A percentile compares a stretch with the other conserved stretches of the same genome.
These are phyloP conservation scores for Hermodice carunculata DNA, from an alignment of 2,888 invertebrate species.

Conservation along the genomic window DNA sequence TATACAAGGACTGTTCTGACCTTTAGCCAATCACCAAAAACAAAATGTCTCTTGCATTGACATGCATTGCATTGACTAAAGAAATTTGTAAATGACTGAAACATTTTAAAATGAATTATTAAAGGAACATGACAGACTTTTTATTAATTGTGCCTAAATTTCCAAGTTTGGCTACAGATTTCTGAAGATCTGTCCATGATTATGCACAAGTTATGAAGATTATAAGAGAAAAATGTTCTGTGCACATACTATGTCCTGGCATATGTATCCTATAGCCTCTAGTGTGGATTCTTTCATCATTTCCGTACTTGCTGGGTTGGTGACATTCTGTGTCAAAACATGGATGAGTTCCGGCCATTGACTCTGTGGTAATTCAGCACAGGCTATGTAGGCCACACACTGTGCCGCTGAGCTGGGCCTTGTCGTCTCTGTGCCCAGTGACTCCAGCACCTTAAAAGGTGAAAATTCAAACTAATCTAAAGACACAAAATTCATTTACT, in stretches of 20 bases:
- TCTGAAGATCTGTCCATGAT: too few species aligned
- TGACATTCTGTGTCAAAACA: conserved; percentile 90
- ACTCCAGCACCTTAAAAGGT: conserved; percentile 93
- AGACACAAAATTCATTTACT: too few species aligned
- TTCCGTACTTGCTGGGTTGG: conserved; percentile 84
- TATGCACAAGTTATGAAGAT: not conserved
- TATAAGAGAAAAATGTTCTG: not conserved
- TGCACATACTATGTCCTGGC: conserved; percentile 89
- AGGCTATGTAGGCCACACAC: conserved; percentile 98
- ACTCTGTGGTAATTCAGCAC: conserved; percentile 91
- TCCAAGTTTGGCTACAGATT: too few species aligned
- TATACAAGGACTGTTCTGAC: too few species aligned
- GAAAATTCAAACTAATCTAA: too few species aligned
- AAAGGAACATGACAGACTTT: too few species aligned
- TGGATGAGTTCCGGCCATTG: conserved; percentile 93
- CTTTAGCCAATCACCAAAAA: not conserved
- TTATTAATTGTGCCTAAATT: too few species aligned
- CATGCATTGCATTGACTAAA: too few species aligned
- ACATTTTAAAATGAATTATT: too few species aligned
- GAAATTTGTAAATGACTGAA: too few species aligned
- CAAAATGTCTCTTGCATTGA: too few species aligned
- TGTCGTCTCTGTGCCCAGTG: conserved; percentile 94
- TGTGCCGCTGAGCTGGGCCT: conserved; percentile 98
- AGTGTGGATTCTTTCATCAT: conserved; percentile 96
- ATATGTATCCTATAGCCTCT: conserved; percentile 98